These are phyloP conservation scores for Callospermophilus lateralis DNA, from an alignment of 2,113 vertebrate genomes.

Conservation along the genomic window DNA sequence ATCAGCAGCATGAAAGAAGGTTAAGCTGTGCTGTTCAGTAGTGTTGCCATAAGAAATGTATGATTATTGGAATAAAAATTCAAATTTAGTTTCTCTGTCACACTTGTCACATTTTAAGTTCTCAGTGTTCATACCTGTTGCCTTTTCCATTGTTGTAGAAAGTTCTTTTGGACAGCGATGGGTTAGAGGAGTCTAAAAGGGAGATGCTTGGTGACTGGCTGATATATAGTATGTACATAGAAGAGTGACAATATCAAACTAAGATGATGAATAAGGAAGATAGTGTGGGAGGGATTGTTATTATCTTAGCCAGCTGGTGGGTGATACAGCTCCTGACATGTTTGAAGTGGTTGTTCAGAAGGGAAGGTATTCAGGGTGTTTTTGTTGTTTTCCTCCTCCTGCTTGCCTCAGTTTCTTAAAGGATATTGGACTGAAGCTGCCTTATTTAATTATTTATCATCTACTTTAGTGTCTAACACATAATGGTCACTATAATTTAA, in stretches of 20 bases:
- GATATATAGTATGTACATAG: not conserved
- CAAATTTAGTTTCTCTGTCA: not conserved
- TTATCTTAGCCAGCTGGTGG: not conserved
- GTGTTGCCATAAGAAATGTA: not conserved
- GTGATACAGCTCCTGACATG: not conserved
- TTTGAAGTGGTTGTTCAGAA: not conserved
- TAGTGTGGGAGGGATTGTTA: not conserved
- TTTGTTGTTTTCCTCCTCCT: not conserved
- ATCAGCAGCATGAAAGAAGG: not conserved
- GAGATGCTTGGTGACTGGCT: not conserved
- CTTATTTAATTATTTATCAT: not conserved
- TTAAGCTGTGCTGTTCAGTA: not conserved
- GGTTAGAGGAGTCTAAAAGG: not conserved
- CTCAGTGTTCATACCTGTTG: not conserved
- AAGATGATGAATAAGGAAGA: not conserved
- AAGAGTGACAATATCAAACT: not conserved
- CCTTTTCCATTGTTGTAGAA: not conserved
- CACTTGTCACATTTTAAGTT: not conserved
- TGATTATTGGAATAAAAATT: conserved; percentile 2
- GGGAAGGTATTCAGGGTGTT: not conserved
- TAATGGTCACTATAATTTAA: not conserved
- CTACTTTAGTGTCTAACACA: not conserved
- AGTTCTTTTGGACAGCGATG: not conserved
- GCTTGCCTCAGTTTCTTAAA: conserved; percentile 29
- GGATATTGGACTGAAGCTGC: not conserved